Evolutionary conservation across 1,140 invertebrate species (phyloP).

Genomic region (Drosophila grimshawi): DNA sequence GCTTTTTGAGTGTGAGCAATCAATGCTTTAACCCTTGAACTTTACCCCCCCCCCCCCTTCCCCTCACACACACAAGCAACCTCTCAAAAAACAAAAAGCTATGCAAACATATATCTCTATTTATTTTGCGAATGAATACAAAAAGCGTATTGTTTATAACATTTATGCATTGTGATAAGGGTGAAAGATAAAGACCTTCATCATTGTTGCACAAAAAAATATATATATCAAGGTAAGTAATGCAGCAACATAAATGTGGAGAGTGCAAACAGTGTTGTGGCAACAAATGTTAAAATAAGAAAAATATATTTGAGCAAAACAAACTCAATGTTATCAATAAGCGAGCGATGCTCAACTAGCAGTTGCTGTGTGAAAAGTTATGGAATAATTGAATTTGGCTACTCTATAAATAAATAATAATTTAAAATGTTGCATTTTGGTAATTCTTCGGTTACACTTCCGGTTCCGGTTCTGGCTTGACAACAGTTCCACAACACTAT

Average conservation of each 20-base stretch:
- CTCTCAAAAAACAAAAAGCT: constrained; percentile 6
- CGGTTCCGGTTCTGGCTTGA: no score
- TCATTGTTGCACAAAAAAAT: not conserved
- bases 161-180: constrained; percentile 50
- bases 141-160: constrained; percentile 34
- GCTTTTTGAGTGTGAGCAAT: constrained; percentile 16
- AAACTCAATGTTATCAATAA: no score
- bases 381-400: no score
- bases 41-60: not conserved
- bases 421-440: no score
- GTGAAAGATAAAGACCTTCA: constrained; percentile 3
- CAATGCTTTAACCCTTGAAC: constrained; percentile 10
- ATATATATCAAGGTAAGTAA: constrained; percentile 18
- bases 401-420: no score
- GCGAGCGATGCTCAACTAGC: not conserved
- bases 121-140: constrained; percentile 7
- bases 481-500: no score
- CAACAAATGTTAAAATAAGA: not conserved
- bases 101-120: not conserved
- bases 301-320: not conserved
- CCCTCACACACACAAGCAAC: no score
- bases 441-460: no score
- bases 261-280: not conserved
- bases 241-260: constrained; percentile 8
- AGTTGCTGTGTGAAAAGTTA: no score